phyloP scores from a whole-genome alignment of 2,113 vertebrate genomes.

The Varanus salvator region DNA sequence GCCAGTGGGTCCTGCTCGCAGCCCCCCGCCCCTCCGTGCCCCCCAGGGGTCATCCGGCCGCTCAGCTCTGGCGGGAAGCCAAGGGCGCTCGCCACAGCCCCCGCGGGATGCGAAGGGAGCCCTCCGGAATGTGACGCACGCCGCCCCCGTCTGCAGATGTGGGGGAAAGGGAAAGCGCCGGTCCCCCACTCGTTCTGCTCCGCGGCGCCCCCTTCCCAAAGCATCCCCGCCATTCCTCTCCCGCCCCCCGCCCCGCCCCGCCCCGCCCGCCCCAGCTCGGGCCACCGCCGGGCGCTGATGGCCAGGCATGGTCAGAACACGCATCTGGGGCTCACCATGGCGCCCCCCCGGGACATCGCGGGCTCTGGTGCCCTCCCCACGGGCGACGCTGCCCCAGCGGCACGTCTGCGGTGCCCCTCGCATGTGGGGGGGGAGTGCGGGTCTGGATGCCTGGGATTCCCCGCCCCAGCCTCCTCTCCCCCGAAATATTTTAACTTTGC shows the following conservation, averaged over 20 bases:
- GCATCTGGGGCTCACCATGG: background rate
- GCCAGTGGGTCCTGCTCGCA: no score
- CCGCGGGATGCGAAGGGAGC: background rate
- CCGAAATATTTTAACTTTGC: background rate
- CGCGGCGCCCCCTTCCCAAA: background rate
- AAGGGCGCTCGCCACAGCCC: background rate
- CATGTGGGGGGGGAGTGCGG: background rate
- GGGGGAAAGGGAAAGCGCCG: background rate
- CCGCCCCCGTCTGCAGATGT: background rate
- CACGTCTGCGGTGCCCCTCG: background rate
- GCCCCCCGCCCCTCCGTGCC: no score
- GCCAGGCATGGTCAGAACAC: background rate
- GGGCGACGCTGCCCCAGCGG: no score
- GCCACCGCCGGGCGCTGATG: background rate
- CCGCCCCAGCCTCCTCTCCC: background rate
- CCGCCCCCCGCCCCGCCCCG: background rate
- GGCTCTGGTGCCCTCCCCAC: background rate
- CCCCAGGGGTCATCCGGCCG: no score
- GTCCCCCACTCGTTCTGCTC: background rate
- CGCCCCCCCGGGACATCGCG: background rate
- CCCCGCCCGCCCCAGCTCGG: background rate
- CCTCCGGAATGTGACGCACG: background rate
- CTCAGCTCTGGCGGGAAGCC: background rate
- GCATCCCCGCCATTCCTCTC: background rate
- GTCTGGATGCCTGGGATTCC: background rate